Evolutionary conservation across 1,140 invertebrate genomes (phyloP).

Genomic region (Scylla paramamosain): DNA sequence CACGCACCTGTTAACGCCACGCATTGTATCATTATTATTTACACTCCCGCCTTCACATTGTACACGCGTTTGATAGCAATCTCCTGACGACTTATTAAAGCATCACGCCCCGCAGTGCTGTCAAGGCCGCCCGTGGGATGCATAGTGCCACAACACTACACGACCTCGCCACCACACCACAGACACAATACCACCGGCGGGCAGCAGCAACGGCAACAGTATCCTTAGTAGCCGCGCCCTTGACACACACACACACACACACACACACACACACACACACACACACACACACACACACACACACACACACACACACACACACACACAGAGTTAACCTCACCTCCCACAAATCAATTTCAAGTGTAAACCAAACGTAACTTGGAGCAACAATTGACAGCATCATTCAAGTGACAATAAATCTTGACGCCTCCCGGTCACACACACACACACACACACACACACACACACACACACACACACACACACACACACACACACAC

Average conservation of each 20-base stretch:
- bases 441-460: too few relatives aligned
- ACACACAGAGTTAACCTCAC: neutral
- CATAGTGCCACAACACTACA: neutral
- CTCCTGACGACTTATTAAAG: neutral
- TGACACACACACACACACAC: neutral
- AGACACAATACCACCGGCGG: neutral
- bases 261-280: conserved; percentile 1
- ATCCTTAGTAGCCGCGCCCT: too few relatives aligned
- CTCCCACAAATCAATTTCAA: neutral
- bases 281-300: conserved; percentile 1
- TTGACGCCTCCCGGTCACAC: neutral
- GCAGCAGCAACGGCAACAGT: too few relatives aligned
- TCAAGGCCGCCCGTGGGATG: neutral
- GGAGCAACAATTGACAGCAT: neutral
- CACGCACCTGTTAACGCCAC: conserved; percentile 3
- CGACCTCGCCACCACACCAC: neutral
- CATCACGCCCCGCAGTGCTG: neutral
- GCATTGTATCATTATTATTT: neutral
- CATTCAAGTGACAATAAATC: neutral
- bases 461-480: too few relatives aligned
- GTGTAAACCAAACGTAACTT: neutral
- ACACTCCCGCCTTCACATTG: neutral
- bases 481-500: too few relatives aligned
- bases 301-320: conserved; percentile 10
- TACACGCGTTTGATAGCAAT: conserved; percentile 3